These are phyloP conservation scores for Pithys albifrons DNA, from an alignment of 2,113 vertebrate species.

Conservation along the genomic window DNA sequence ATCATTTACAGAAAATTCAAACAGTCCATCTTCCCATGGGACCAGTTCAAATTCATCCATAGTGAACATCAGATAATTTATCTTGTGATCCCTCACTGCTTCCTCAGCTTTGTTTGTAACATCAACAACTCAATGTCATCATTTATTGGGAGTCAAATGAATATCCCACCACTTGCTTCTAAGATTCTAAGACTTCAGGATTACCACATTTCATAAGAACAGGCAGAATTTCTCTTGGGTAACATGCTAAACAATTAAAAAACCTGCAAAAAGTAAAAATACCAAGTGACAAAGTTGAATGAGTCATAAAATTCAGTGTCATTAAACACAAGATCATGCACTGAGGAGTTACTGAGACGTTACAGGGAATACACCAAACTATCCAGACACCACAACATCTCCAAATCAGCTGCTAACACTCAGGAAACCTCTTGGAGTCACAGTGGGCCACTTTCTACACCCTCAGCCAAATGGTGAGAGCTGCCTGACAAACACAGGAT, in stretches of 20 bases:
- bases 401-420: no score
- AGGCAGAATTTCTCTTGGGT: neutral
- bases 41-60: neutral
- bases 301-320: neutral
- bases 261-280: neutral
- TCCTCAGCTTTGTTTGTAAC: neutral
- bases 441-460: neutral
- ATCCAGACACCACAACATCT: neutral
- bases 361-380: neutral
- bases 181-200: neutral
- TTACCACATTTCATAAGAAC: neutral
- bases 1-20: neutral
- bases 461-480: neutral
- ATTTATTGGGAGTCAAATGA: neutral
- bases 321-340: neutral
- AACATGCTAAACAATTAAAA: neutral
- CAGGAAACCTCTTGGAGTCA: neutral
- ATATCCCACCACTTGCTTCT: neutral
- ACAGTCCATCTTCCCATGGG: neutral
- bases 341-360: neutral
- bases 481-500: neutral
- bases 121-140: neutral
- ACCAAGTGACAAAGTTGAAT: neutral
- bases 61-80: neutral
- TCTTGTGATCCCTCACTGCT: accelerated